A percentile compares a stretch with the other conserved stretches of the same genome.
Evolutionary conservation across 1,140 invertebrate species (phyloP).

Genomic region (Drosophila fuyamai): DNA sequence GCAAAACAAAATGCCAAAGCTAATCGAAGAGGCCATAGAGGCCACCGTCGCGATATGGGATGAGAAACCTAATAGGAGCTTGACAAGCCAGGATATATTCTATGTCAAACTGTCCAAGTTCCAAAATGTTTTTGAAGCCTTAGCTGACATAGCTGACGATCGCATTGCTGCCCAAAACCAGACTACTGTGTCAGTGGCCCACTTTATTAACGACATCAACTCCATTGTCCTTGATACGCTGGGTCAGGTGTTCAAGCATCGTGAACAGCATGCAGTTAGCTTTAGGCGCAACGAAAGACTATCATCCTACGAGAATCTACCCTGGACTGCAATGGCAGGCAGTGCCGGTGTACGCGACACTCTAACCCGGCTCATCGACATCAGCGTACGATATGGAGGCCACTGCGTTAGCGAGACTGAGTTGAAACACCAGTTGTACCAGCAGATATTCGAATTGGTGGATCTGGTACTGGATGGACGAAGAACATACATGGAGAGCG

Average conservation of each 20-base stretch:
- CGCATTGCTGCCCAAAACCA: conserved; percentile 85
- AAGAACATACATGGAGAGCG: conserved; percentile 89
- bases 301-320: conserved; percentile 86
- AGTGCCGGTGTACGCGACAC: conserved; percentile 86
- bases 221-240: conserved; percentile 86
- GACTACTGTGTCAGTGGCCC: conserved; percentile 85
- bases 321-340: conserved; percentile 88
- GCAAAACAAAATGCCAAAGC: conserved; percentile 61
- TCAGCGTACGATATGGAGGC: conserved; percentile 87
- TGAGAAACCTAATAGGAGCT: conserved; percentile 85
- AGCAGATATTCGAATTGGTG: conserved; percentile 90
- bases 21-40: conserved; percentile 86
- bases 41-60: conserved; percentile 86
- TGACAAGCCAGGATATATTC: conserved; percentile 90
- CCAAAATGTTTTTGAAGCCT: conserved; percentile 86
- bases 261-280: conserved; percentile 86
- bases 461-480: conserved; percentile 92
- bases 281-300: conserved; percentile 80
- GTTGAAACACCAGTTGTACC: conserved; percentile 87
- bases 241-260: conserved; percentile 87
- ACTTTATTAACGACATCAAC: conserved; percentile 87
- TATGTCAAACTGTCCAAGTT: conserved; percentile 89
- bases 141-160: conserved; percentile 86
- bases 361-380: conserved; percentile 82
- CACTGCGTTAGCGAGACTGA: conserved; percentile 86